These are phyloP conservation scores for Notodonta ziczac DNA, from an alignment of 2,888 invertebrate species.

Conservation along the genomic window DNA sequence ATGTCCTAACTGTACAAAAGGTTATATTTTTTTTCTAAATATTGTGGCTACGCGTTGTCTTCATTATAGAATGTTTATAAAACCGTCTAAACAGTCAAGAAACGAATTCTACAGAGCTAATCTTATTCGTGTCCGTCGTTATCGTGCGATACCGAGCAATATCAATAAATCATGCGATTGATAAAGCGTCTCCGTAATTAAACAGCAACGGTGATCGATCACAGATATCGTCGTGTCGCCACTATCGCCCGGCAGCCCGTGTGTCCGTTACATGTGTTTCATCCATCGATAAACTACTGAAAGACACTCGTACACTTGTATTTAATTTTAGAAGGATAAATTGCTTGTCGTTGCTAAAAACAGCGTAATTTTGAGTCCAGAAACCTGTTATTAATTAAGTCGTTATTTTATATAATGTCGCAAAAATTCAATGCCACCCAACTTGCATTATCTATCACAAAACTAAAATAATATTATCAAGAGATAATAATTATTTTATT, in stretches of 20 bases:
- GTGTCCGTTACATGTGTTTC: constrained; percentile 32
- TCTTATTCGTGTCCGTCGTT: constrained; percentile 35
- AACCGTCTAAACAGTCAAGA: background rate
- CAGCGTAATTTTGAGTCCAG: no score
- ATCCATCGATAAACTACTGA: constrained; percentile 21
- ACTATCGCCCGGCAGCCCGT: constrained; percentile 23
- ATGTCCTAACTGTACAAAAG: no score
- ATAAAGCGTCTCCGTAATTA: constrained; percentile 71
- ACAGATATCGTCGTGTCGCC: constrained; percentile 49
- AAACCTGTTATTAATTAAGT: no score
- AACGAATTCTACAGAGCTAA: background rate
- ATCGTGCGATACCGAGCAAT: constrained; percentile 65
- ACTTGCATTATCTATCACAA: no score
- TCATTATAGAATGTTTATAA: no score
- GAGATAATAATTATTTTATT: no score
- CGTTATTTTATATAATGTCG: no score
- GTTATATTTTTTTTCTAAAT: no score
- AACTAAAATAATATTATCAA: no score
- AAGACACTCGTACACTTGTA: background rate
- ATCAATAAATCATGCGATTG: constrained; percentile 78
- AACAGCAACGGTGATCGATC: constrained; percentile 72
- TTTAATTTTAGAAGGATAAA: background rate
- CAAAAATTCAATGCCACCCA: no score
- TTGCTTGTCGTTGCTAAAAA: no score
- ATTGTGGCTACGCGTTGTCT: no score